Evolutionary conservation across 2,888 invertebrate species (phyloP).

Genomic region (Heteromyza rotundicornis): DNA sequence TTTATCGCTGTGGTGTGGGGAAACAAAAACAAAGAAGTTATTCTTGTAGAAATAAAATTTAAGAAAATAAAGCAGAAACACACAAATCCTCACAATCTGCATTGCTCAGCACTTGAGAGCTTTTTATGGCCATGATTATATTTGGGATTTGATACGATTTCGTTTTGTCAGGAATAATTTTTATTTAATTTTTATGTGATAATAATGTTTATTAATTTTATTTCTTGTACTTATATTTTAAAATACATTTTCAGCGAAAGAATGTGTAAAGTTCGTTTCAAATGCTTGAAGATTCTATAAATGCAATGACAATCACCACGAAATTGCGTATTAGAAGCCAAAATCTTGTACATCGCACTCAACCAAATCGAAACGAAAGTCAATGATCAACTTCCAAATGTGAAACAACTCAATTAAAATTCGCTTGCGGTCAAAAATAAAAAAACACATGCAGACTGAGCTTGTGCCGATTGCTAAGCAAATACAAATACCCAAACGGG

Average conservation of each 20-base stretch:
- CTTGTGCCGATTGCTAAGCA: too few relatives aligned
- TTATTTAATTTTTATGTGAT: neutral
- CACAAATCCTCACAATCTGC: too few relatives aligned
- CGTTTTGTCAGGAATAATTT: neutral
- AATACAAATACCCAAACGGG: too few relatives aligned
- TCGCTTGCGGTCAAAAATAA: constrained; percentile 4
- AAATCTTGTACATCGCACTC: too few relatives aligned
- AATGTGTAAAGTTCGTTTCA: neutral
- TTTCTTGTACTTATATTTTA: neutral
- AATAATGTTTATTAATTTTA: neutral
- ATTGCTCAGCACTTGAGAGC: too few relatives aligned
- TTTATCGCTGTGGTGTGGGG: too few relatives aligned
- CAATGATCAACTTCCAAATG: neutral
- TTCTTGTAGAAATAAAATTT: too few relatives aligned
- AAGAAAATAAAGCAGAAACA: too few relatives aligned
- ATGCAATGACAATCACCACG: neutral
- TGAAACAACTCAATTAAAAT: constrained; percentile 4
- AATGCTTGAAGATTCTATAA: neutral
- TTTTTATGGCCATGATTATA: too few relatives aligned
- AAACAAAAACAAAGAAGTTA: too few relatives aligned
- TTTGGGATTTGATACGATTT: too few relatives aligned
- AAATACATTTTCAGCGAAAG: neutral
- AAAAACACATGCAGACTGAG: too few relatives aligned
- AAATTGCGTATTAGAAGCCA: neutral
- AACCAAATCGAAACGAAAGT: neutral